These are phyloP conservation scores for Pogonocichla stellata DNA, from an alignment of 2,113 vertebrate species.

Conservation along the genomic window DNA sequence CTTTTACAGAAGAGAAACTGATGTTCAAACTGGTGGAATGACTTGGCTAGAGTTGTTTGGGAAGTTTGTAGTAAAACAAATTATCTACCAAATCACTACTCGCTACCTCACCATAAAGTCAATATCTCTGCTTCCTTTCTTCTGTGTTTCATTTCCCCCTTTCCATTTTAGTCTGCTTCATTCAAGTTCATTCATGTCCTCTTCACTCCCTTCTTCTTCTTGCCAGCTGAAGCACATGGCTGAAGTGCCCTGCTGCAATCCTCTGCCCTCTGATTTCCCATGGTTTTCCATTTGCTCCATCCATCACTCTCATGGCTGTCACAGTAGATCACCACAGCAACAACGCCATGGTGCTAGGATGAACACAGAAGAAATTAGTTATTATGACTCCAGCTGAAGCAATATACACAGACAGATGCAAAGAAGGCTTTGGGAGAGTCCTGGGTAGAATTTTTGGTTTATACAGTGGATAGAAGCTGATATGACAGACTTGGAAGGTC, in stretches of 20 bases:
- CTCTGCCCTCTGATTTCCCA: background rate
- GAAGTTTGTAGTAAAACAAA: background rate
- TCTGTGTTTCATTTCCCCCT: background rate
- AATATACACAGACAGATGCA: background rate
- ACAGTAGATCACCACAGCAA: background rate
- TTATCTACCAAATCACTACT: background rate
- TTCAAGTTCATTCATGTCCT: background rate
- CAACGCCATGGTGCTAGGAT: background rate
- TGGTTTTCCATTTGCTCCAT: background rate
- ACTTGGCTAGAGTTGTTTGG: background rate
- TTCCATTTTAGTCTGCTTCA: background rate
- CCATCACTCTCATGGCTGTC: background rate
- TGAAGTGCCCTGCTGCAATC: background rate
- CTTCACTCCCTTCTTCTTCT: background rate
- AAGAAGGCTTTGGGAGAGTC: background rate
- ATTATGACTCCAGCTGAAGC: background rate
- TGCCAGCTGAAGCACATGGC: background rate
- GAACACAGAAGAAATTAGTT: background rate
- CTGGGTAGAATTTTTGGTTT: background rate
- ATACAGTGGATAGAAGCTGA: background rate
- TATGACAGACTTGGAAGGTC: background rate
- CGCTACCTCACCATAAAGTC: background rate
- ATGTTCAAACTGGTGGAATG: background rate
- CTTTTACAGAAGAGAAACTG: background rate
- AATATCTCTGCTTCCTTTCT: background rate